A percentile compares a stretch with the other conserved stretches of the same genome.
Evolutionary conservation across 2,797 vertebrate genomes (phyloP).

Genomic region (Neosilurus mollespiculum): DNA sequence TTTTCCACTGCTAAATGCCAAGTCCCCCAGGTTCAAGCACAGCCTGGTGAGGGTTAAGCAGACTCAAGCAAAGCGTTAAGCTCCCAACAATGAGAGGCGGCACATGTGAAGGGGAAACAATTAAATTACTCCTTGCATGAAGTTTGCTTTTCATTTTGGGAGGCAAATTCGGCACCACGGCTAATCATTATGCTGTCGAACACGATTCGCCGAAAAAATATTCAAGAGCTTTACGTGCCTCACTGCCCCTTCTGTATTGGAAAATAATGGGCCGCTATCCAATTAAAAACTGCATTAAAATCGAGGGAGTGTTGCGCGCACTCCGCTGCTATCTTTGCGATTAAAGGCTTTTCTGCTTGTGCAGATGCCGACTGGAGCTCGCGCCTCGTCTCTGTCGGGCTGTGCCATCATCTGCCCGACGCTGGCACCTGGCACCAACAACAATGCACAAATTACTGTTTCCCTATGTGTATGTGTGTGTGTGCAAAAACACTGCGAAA

Average conservation of each 20-base stretch:
- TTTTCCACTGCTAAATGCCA: constrained; percentile 30
- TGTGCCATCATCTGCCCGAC: constrained; percentile 34
- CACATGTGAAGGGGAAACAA: constrained; percentile 85
- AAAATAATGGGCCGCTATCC: constrained; percentile 86
- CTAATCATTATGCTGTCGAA: constrained; percentile 86
- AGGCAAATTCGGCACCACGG: constrained; percentile 82
- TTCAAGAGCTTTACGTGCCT: constrained; percentile 87
- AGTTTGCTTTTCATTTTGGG: constrained; percentile 88
- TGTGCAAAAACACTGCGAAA: not conserved
- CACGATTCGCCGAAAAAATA: constrained; percentile 86
- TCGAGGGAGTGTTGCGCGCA: constrained; percentile 85
- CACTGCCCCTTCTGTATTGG: constrained; percentile 85
- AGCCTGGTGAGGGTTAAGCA: constrained; percentile 53
- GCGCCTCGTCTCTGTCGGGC: constrained; percentile 29
- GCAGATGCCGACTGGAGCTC: constrained; percentile 76
- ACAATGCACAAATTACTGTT: constrained; percentile 33
- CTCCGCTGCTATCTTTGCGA: constrained; percentile 82
- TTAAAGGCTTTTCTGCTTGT: constrained; percentile 79
- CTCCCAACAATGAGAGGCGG: constrained; percentile 81
- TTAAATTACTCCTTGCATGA: constrained; percentile 86
- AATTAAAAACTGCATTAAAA: constrained; percentile 88
- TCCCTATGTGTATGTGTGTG: not conserved
- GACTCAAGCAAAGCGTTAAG: constrained; percentile 79
- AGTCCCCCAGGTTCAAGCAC: constrained; percentile 26
- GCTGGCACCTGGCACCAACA: constrained; percentile 39